These are phyloP conservation scores for Clarias laeviceps DNA, from an alignment of 2,797 vertebrate genomes.

Conservation along the genomic window DNA sequence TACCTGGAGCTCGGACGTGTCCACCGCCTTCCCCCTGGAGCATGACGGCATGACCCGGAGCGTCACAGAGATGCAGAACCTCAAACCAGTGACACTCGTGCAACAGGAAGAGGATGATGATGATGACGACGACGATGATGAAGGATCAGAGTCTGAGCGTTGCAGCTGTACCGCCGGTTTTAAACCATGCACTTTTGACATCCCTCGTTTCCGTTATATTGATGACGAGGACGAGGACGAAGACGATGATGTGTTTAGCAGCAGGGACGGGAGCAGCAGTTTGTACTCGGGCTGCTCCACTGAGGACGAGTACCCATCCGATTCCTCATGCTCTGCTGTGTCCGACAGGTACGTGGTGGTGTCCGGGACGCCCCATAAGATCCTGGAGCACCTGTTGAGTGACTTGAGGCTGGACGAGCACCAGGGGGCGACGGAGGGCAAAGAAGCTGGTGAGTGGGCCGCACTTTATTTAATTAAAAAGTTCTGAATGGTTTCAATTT, in stretches of 20 bases:
- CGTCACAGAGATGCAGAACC: constrained; percentile 77
- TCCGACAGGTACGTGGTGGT: constrained; percentile 95
- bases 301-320: constrained; percentile 75
- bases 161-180: constrained; percentile 53
- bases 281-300: constrained; percentile 75
- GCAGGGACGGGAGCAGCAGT: constrained; percentile 79
- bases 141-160: constrained; percentile 38
- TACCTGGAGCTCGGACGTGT: constrained; percentile 58
- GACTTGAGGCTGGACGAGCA: constrained; percentile 90
- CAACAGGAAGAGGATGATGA: constrained; percentile 73
- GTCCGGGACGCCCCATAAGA: constrained; percentile 95
- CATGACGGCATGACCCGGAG: constrained; percentile 47
- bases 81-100: constrained; percentile 71
- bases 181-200: constrained; percentile 81
- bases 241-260: constrained; percentile 34
- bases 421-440: constrained; percentile 78
- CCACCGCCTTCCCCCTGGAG: constrained; percentile 39
- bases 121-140: constrained; percentile 36
- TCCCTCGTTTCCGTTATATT: constrained; percentile 90
- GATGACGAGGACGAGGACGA: constrained; percentile 64
- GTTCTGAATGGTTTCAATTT: background rate
- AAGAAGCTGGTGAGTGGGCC: constrained; percentile 86
- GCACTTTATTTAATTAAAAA: background rate
- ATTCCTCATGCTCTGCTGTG: constrained; percentile 76
- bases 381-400: constrained; percentile 94